Conservation (phyloP, 2,888 invertebrate species). For the Pardosa pseudoannulata region DNA sequence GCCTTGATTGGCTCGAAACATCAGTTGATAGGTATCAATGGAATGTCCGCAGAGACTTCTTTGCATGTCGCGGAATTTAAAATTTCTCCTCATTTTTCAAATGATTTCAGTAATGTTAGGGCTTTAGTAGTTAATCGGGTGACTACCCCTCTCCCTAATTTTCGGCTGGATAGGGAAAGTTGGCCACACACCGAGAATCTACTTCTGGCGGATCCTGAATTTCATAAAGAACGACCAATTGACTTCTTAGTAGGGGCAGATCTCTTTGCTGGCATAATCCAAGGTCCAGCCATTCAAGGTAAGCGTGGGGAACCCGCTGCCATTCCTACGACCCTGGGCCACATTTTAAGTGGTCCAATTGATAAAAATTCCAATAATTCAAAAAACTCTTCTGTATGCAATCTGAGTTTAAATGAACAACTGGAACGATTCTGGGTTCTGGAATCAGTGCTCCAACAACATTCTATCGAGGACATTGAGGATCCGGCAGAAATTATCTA, state of each 20-base stretch:
- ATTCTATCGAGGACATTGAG: neutral
- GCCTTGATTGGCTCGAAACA: slow-evolving; percentile 4
- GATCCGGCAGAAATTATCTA: neutral
- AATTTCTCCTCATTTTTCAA: neutral
- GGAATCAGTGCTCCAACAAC: neutral
- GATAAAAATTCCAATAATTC: neutral
- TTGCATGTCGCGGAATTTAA: neutral
- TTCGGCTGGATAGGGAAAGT: too few relatives aligned
- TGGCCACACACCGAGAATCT: neutral
- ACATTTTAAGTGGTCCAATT: neutral
- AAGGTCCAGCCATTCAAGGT: too few relatives aligned
- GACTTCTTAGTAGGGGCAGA: neutral
- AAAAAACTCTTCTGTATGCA: neutral
- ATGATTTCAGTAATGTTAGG: neutral
- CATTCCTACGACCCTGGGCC: neutral
- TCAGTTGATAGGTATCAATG: neutral
- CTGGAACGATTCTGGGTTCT: neutral
- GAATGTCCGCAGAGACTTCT: neutral
- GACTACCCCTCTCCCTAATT: too few relatives aligned
- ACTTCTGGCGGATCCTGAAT: neutral
- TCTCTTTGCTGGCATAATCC: neutral
- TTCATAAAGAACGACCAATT: neutral
- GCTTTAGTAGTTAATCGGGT: neutral
- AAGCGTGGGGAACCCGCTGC: neutral
- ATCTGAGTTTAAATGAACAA: neutral